Conservation (phyloP, 2,888 invertebrate species). For the Tetragonisca angustula region DNA sequence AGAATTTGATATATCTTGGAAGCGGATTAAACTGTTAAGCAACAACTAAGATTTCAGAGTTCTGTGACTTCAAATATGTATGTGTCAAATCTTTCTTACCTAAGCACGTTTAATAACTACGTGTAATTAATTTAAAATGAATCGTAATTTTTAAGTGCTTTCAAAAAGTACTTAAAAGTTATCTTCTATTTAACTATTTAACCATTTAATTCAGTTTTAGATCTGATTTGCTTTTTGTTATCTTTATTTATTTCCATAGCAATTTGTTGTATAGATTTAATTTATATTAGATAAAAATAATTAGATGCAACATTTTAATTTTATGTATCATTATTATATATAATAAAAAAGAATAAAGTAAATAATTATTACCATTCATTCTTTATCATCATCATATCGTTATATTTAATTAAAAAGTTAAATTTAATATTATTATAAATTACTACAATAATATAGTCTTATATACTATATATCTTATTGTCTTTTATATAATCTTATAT, state of each 20-base stretch:
- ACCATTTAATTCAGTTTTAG: background rate
- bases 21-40: constrained; percentile 15
- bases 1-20: constrained; percentile 28
- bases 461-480: too few relatives aligned
- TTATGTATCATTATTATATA: background rate
- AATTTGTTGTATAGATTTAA: background rate
- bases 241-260: background rate
- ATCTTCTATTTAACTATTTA: too few relatives aligned
- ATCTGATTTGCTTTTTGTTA: background rate
- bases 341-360: too few relatives aligned
- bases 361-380: too few relatives aligned
- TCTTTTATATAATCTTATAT: too few relatives aligned
- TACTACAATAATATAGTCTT: too few relatives aligned
- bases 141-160: background rate
- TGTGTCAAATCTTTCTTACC: background rate
- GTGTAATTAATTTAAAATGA: background rate
- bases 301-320: background rate
- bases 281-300: background rate
- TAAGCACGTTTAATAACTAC: background rate
- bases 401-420: too few relatives aligned
- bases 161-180: too few relatives aligned
- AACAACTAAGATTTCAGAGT: background rate
- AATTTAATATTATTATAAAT: too few relatives aligned
- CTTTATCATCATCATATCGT: too few relatives aligned
- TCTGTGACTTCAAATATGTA: background rate